Conservation (phyloP, 2,113 vertebrate species). For the Phrynosoma platyrhinos region DNA sequence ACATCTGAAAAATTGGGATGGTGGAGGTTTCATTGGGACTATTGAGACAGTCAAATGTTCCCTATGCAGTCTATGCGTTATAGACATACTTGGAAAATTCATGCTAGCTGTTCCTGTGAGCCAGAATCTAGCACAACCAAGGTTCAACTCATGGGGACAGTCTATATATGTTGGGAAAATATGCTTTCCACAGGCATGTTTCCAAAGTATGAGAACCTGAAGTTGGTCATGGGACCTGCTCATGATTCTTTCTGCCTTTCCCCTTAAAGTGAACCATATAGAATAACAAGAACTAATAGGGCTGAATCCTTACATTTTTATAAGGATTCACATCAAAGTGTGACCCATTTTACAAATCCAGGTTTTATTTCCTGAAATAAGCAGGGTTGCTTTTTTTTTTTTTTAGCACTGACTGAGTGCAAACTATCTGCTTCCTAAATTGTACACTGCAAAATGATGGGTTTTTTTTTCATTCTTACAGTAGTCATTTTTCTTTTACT, state of each 20-base stretch:
- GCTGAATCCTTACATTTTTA: background rate
- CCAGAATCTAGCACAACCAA: background rate
- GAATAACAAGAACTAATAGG: background rate
- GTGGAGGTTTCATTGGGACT: no score
- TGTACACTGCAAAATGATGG: background rate
- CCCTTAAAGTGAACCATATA: background rate
- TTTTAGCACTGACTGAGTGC: background rate
- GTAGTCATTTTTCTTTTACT: background rate
- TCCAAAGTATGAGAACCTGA: no score
- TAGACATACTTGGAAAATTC: background rate
- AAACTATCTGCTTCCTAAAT: background rate
- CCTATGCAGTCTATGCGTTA: no score
- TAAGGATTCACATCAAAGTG: background rate
- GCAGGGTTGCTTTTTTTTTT: background rate
- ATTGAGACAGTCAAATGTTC: no score
- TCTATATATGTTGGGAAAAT: background rate
- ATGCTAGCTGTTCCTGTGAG: background rate
- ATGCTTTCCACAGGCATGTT: background rate
- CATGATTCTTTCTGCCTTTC: no score
- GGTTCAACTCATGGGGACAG: background rate
- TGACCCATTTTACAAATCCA: background rate
- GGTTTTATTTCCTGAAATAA: background rate
- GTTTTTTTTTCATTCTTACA: background rate
- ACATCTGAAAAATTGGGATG: no score
- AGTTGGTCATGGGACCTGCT: no score